A percentile compares a stretch with the other conserved stretches of the same genome.
Evolutionary conservation across 1,140 invertebrate genomes (phyloP).

Genomic region (Carcinoscorpius rotundicauda): DNA sequence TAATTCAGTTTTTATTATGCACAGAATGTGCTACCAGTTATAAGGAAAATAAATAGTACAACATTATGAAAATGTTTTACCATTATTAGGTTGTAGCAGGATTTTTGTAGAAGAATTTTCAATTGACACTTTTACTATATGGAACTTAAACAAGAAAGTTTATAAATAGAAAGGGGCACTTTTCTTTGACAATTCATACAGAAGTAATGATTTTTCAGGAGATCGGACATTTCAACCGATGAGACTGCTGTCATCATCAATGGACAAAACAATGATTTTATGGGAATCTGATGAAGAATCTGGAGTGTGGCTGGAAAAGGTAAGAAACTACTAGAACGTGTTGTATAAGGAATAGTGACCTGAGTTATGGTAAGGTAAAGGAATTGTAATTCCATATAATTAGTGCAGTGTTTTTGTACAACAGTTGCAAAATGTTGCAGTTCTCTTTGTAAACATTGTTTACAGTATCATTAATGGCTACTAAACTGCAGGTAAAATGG

Average conservation of each 20-base stretch:
- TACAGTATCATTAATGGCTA: not conserved
- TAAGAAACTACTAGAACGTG: constrained; percentile 11
- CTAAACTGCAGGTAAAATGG: not conserved
- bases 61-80: too few species aligned
- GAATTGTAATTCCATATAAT: not conserved
- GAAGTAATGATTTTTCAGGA: not conserved
- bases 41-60: too few species aligned
- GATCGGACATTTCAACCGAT: constrained; percentile 25
- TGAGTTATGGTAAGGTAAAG: constrained; percentile 1
- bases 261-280: constrained; percentile 88
- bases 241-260: constrained; percentile 68
- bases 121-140: too few species aligned
- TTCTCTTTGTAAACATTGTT: not conserved
- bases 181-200: not conserved
- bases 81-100: too few species aligned
- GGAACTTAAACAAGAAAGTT: too few species aligned
- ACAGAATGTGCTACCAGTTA: too few species aligned
- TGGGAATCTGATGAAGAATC: constrained; percentile 56
- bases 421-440: not conserved
- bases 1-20: too few species aligned
- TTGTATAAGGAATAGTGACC: too few species aligned
- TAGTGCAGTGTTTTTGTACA: not conserved
- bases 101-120: too few species aligned
- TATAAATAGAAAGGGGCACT: constrained; percentile 6
- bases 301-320: constrained; percentile 68